These are phyloP conservation scores for Antedon mediterranea DNA, from an alignment of 53 echinoderm and acorn worm species.

Conservation along the genomic window DNA sequence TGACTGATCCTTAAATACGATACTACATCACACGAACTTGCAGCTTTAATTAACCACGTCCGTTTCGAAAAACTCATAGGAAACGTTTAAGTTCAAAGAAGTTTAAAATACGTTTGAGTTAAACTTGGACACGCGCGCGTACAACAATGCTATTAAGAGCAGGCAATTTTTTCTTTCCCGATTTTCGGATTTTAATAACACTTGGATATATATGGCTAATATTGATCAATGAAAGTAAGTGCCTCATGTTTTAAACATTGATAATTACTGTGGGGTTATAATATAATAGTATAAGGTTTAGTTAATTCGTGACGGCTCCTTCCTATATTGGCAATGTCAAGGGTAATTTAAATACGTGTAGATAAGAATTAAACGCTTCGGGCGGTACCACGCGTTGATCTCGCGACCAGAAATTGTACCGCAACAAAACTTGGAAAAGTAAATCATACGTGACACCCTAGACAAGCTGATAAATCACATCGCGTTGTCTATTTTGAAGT, in stretches of 20 bases:
- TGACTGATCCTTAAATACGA: neutral
- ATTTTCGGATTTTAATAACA: neutral
- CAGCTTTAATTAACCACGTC: neutral
- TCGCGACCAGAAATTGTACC: neutral
- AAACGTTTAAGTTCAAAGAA: neutral
- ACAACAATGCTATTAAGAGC: neutral
- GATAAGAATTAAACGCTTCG: neutral
- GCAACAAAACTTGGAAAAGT: neutral
- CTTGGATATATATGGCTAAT: neutral
- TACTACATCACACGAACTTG: neutral
- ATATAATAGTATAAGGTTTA: neutral
- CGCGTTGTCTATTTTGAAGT: neutral
- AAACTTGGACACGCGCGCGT: neutral
- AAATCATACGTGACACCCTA: neutral
- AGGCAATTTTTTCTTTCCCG: neutral
- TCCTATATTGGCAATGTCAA: neutral
- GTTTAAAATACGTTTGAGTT: neutral
- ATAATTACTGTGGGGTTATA: neutral
- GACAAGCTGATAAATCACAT: neutral
- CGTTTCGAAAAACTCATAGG: neutral
- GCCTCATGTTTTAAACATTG: neutral
- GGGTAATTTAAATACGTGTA: neutral
- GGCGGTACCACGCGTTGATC: neutral
- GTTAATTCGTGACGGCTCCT: neutral
- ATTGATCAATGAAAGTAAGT: neutral